Base-by-base conservation (phyloP, 2,113 vertebrate species). In the Symphodus melops region DNA sequence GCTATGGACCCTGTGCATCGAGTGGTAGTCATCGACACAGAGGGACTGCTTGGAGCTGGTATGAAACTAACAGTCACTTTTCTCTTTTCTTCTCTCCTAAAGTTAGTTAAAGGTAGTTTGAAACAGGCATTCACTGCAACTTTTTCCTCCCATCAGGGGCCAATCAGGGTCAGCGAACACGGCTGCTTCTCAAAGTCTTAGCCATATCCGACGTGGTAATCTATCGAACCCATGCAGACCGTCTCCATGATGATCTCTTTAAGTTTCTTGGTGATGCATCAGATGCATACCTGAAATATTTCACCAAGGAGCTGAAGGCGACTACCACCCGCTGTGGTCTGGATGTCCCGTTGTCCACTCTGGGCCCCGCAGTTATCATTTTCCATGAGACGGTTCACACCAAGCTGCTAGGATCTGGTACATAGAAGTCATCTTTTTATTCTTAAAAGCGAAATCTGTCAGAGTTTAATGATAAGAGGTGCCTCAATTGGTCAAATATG, bases 341-440 rank as follows among this genome's bases (percentile, higher is more conserved):
- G 69, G 97, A 99, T 64, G 98, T 99, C 70, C 98, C 98, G 16
- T 91, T 99, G 62, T 99, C 98, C 78, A 98, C 97, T 0, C 91
- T 99, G 86, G 98, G 98, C 66, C 98, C 98, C 1, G 96, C 95
- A 6, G 98, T 99, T 62, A 96, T 99, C 83, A 97, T 99, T 93
- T 99, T 99, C 92, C 98, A 99, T 0, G 98, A 99, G 94, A 99
- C 98, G 21, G 96, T 99, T 41, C 97, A 99, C 87, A 99, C 98
- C 79, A 98, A 98, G 68, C 94, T 99, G 0, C 91, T 99, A 67
- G 98, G 98, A 79, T 97, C 96, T 91, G 98, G 98, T 99, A 89
- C 6, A 33, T 21, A 13, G 23, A 55, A 36, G 6, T 36, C 14
- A 1, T 10, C 3, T 6, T 37, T 37, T 36, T 12, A 9, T 36